Evolutionary conservation across 1,140 invertebrate genomes (phyloP).

Genomic region (Thrips palmi): DNA sequence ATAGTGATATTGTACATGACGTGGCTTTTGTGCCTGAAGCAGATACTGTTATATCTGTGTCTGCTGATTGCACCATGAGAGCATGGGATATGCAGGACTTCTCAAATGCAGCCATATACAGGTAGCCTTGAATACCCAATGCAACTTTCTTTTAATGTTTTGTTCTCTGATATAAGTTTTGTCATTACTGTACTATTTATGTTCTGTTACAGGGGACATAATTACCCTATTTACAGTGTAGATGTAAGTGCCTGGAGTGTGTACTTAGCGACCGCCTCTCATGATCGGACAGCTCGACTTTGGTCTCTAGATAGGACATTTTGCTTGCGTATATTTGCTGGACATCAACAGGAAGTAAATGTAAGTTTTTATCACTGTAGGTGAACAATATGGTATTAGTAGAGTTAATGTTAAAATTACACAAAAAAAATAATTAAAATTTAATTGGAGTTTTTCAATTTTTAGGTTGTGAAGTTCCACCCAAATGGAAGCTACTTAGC

Average conservation of each 20-base stretch:
- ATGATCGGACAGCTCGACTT: conserved; percentile 64
- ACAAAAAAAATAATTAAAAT: conserved; percentile 5
- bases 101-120: conserved; percentile 47
- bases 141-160: conserved; percentile 9
- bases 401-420: not conserved
- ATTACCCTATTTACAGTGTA: conserved; percentile 72
- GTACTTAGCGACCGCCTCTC: conserved; percentile 63
- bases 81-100: conserved; percentile 47
- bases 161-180: too few species aligned
- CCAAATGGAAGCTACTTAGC: conserved; percentile 64
- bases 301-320: conserved; percentile 68
- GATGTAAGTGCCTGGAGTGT: conserved; percentile 51
- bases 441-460: conserved; percentile 8
- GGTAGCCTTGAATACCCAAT: conserved; percentile 24
- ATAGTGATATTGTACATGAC: conserved; percentile 52
- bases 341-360: conserved; percentile 68
- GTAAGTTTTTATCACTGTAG: conserved; percentile 26
- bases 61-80: conserved; percentile 56
- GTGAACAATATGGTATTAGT: not conserved
- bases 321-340: conserved; percentile 60
- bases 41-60: conserved; percentile 47
- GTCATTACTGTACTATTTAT: conserved; percentile 14
- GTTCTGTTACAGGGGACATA: conserved; percentile 45
- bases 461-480: conserved; percentile 58
- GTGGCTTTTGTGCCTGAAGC: conserved; percentile 39